Percentiles rank a stretch among this genome's conserved stretches.
These are phyloP conservation scores for Ornithoptera alexandrae DNA, from an alignment of 2,888 invertebrate genomes.

Conservation along the genomic window DNA sequence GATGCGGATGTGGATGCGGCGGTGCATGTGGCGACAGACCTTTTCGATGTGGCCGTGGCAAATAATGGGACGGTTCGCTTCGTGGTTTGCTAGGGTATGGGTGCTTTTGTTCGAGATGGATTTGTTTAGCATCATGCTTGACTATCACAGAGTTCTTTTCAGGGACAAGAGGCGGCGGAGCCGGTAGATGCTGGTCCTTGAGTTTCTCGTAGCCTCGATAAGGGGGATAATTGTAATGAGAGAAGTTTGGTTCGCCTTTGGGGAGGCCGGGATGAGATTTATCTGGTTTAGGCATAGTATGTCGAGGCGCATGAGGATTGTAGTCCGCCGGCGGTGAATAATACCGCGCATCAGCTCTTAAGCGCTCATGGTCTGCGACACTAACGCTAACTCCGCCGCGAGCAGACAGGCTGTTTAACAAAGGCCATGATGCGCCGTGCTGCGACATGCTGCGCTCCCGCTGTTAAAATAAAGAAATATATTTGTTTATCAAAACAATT, in stretches of 20 bases:
- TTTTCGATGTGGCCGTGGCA: slow-evolving; percentile 72
- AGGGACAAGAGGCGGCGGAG: slow-evolving; percentile 83
- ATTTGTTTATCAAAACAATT: background rate
- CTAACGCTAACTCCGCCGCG: slow-evolving; percentile 27
- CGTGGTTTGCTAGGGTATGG: slow-evolving; percentile 81
- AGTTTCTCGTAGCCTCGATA: slow-evolving; percentile 82
- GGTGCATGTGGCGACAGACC: slow-evolving; percentile 78
- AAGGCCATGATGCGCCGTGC: slow-evolving; percentile 77
- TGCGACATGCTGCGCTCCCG: slow-evolving; percentile 76
- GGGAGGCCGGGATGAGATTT: slow-evolving; percentile 65
- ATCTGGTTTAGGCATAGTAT: slow-evolving; percentile 60
- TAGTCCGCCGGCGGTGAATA: slow-evolving; percentile 50
- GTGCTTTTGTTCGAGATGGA: slow-evolving; percentile 80
- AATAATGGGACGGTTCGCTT: slow-evolving; percentile 79
- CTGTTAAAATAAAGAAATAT: slow-evolving; percentile 49
- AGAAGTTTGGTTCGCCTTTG: slow-evolving; percentile 85
- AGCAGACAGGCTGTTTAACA: slow-evolving; percentile 65
- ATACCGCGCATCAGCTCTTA: slow-evolving; percentile 54
- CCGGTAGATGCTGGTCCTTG: slow-evolving; percentile 82
- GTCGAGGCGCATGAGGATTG: slow-evolving; percentile 58
- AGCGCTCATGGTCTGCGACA: slow-evolving; percentile 50
- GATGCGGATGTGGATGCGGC: slow-evolving; percentile 70
- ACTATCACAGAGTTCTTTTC: slow-evolving; percentile 90
- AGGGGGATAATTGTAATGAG: slow-evolving; percentile 83
- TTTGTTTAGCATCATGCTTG: slow-evolving; percentile 86